A percentile compares a stretch with the other conserved stretches of the same genome.
Evolutionary conservation across 2,113 vertebrate genomes (phyloP).

Genomic region (Callionymus lyra): DNA sequence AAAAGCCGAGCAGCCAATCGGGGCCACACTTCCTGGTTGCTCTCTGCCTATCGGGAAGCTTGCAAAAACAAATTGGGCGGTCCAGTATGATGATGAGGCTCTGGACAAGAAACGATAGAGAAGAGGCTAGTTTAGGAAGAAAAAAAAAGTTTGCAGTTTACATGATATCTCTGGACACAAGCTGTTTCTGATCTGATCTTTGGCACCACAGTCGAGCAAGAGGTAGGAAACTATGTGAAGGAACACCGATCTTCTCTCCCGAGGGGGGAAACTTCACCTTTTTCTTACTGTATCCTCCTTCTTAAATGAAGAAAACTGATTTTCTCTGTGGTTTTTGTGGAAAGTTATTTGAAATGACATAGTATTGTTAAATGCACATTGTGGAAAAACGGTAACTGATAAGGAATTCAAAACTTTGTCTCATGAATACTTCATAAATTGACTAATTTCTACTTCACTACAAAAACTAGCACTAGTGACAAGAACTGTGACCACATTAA

Average conservation of each 20-base stretch:
- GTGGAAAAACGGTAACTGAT: no score
- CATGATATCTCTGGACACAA: not conserved
- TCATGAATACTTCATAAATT: no score
- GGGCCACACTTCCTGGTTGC: conserved; percentile 21
- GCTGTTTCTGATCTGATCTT: conserved; percentile 4
- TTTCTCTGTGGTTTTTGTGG: no score
- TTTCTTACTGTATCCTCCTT: not conserved
- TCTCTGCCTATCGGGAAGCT: conserved; percentile 23
- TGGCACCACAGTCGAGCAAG: conserved; percentile 5
- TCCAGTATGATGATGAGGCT: conserved; percentile 11
- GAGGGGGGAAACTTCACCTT: not conserved
- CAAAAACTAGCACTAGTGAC: no score
- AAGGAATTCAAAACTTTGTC: no score
- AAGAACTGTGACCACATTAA: no score
- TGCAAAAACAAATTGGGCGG: conserved; percentile 7
- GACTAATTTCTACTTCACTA: no score
- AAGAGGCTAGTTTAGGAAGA: not conserved
- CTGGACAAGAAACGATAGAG: not conserved
- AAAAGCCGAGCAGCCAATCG: conserved; percentile 36
- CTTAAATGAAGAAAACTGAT: no score
- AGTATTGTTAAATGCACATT: no score
- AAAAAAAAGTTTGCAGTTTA: not conserved
- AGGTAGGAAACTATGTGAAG: conserved; percentile 33
- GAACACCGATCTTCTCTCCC: not conserved
- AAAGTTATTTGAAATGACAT: no score